Evolutionary conservation across 2,888 invertebrate species (phyloP).

Genomic region (Tridacna crocea): DNA sequence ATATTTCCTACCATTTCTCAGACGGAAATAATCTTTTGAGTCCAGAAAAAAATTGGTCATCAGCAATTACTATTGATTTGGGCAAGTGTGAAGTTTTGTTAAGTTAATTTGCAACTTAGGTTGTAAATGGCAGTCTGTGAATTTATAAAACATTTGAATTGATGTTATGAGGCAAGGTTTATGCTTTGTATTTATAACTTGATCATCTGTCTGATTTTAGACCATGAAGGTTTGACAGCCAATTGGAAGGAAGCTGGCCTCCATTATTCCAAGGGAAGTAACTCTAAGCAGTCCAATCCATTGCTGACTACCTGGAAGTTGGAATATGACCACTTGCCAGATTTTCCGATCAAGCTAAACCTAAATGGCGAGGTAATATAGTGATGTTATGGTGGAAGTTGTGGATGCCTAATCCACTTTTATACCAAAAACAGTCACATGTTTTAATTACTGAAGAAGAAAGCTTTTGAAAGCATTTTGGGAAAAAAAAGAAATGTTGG

Average conservation of each 20-base stretch:
- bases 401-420: background rate
- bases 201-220: conserved; percentile 35
- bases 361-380: conserved; percentile 44
- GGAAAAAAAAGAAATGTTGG: too few relatives aligned
- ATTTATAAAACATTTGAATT: too few relatives aligned
- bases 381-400: background rate
- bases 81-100: too few relatives aligned
- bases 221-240: conserved; percentile 62
- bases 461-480: background rate
- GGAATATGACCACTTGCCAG: conserved; percentile 55
- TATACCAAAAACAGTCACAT: background rate
- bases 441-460: background rate
- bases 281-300: conserved; percentile 19
- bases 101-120: too few relatives aligned
- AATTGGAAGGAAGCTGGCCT: conserved; percentile 75
- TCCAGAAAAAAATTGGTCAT: too few relatives aligned
- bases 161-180: too few relatives aligned
- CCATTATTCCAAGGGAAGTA: conserved; percentile 57
- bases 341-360: conserved; percentile 50
- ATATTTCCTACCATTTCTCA: too few relatives aligned
- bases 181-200: too few relatives aligned
- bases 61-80: too few relatives aligned
- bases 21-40: too few relatives aligned
- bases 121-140: too few relatives aligned
- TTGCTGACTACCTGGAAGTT: conserved; percentile 48